phyloP scores from a whole-genome alignment of 2,113 vertebrate species.

The Lycocorax pyrrhopterus region DNA sequence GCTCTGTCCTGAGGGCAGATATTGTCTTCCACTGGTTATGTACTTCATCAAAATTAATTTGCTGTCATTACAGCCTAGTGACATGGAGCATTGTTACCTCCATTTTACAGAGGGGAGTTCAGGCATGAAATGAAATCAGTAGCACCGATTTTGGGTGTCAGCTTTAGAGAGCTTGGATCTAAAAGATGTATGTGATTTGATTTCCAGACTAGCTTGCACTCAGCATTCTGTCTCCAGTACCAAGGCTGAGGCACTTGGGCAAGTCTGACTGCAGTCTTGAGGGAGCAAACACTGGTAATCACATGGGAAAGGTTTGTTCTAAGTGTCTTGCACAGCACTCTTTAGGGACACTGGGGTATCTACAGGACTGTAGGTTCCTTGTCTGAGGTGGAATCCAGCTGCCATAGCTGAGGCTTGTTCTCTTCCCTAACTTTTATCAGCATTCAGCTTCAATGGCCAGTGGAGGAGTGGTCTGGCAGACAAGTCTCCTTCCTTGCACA shows the following conservation, averaged over 20 bases:
- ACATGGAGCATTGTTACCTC: background rate
- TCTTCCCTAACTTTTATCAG: background rate
- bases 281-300: background rate
- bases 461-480: background rate
- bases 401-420: background rate
- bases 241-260: background rate
- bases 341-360: background rate
- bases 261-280: background rate
- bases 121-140: background rate
- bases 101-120: background rate
- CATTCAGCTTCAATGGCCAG: background rate
- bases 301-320: background rate
- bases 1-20: background rate
- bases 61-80: background rate
- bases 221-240: background rate
- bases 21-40: background rate
- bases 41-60: slow-evolving; percentile 28
- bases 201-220: background rate
- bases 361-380: background rate
- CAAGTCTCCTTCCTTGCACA: background rate
- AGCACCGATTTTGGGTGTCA: background rate
- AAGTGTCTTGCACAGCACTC: background rate
- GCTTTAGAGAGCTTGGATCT: background rate
- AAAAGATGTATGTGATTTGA: background rate
- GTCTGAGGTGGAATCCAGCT: background rate